Percentiles rank a stretch among this genome's conserved stretches.
Evolutionary conservation across 2,888 invertebrate species (phyloP).

Genomic region (Molanna angustata): DNA sequence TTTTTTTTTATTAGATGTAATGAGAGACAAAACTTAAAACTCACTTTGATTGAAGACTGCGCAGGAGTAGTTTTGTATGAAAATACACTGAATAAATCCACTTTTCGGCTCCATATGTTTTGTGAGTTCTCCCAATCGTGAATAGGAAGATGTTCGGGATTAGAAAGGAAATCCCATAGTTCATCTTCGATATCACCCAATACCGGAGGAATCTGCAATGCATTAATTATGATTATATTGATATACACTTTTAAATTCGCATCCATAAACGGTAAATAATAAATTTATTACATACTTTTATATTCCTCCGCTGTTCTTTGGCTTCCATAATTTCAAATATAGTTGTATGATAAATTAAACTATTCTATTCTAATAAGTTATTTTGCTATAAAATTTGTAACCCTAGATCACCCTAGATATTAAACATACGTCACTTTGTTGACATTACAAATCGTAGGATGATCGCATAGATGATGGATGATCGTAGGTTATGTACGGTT

Average conservation of each 20-base stretch:
- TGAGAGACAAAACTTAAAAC: too few species aligned
- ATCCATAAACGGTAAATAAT: neutral
- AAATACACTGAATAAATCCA: slow-evolving; percentile 53
- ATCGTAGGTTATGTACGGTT: too few species aligned
- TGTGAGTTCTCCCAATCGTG: slow-evolving; percentile 69
- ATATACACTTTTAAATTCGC: neutral
- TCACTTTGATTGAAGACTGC: slow-evolving; percentile 53
- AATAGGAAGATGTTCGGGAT: slow-evolving; percentile 69
- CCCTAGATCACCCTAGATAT: too few species aligned
- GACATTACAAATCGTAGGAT: too few species aligned
- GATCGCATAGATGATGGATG: too few species aligned
- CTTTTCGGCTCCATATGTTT: slow-evolving; percentile 60
- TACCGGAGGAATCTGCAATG: slow-evolving; percentile 57
- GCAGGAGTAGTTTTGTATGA: slow-evolving; percentile 51
- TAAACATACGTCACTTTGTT: too few species aligned
- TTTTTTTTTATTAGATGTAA: too few species aligned
- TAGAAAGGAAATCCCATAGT: slow-evolving; percentile 63
- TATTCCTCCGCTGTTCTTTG: slow-evolving; percentile 11
- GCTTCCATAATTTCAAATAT: slow-evolving; percentile 3
- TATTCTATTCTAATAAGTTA: neutral
- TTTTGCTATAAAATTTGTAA: too few species aligned
- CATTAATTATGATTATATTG: neutral
- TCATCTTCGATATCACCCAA: slow-evolving; percentile 63
- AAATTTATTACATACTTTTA: slow-evolving; percentile 13
- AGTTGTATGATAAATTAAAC: neutral